These are phyloP conservation scores for Tanypteryx hageni DNA, from an alignment of 2,888 invertebrate species.

Conservation along the genomic window DNA sequence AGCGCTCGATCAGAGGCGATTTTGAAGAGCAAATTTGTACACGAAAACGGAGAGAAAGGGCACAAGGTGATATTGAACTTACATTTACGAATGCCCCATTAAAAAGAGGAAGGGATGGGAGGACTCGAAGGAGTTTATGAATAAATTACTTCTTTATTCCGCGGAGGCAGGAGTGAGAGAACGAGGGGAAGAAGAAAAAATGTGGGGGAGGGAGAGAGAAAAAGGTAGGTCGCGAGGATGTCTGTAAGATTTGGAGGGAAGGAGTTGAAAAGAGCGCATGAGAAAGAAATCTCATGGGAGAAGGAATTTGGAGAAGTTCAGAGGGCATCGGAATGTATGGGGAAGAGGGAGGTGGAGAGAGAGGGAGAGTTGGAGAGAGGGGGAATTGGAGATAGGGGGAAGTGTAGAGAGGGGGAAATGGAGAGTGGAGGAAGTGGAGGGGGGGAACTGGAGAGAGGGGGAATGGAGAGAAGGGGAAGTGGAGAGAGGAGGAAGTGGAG, in stretches of 20 bases:
- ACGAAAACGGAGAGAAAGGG: too few species aligned
- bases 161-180: too few species aligned
- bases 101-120: too few species aligned
- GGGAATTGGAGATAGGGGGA: background rate
- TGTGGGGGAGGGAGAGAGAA: background rate
- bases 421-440: conserved; percentile 24
- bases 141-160: too few species aligned
- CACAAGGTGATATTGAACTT: too few species aligned
- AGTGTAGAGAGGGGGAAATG: background rate
- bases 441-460: background rate
- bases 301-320: background rate
- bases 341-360: background rate
- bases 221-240: background rate
- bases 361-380: background rate
- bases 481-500: background rate
- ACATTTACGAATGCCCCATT: too few species aligned
- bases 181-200: background rate
- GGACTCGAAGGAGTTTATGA: too few species aligned
- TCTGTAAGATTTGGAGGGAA: background rate
- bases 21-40: too few species aligned
- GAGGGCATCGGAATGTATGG: background rate
- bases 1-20: too few species aligned
- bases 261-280: background rate
- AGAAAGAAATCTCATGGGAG: background rate
- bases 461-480: background rate